A percentile compares a stretch with the other conserved stretches of the same genome.
phyloP scores from a whole-genome alignment of 2,797 vertebrate genomes.

The Danionella dracula region DNA sequence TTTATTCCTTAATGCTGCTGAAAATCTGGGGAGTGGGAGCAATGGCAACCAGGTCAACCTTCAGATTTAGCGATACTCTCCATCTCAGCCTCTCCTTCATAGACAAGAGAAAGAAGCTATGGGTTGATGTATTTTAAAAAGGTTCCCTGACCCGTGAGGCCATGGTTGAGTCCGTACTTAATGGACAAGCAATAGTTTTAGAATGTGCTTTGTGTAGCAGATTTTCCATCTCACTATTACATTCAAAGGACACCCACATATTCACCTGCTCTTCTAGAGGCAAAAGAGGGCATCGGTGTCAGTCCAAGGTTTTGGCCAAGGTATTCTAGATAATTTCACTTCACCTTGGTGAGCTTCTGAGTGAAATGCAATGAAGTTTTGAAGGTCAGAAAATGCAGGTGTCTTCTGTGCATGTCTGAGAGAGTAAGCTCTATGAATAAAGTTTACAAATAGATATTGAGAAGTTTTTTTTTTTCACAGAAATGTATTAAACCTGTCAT shows the following conservation, averaged over 20 bases:
- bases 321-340: conserved; percentile 69
- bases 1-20: conserved; percentile 35
- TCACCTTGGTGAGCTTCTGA: conserved; percentile 60
- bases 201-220: conserved; percentile 74
- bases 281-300: conserved; percentile 62
- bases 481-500: too few relatives aligned
- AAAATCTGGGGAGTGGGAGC: conserved; percentile 44
- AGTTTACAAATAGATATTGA: conserved; percentile 33
- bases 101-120: conserved; percentile 36
- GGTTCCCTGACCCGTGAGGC: conserved; percentile 63
- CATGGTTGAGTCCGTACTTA: conserved; percentile 59
- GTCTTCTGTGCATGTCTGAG: background rate
- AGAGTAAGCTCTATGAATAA: background rate
- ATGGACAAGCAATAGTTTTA: conserved; percentile 61
- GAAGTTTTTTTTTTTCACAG: too few relatives aligned
- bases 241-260: conserved; percentile 64
- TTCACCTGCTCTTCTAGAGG: conserved; percentile 45
- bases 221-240: conserved; percentile 65
- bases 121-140: conserved; percentile 71
- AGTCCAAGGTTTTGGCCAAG: conserved; percentile 68
- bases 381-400: conserved; percentile 63
- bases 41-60: conserved; percentile 59
- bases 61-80: conserved; percentile 51
- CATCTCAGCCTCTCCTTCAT: conserved; percentile 35
- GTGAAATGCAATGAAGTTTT: conserved; percentile 61